Base-by-base conservation (phyloP, 2,113 vertebrate genomes). In the Theropithecus gelada region DNA sequence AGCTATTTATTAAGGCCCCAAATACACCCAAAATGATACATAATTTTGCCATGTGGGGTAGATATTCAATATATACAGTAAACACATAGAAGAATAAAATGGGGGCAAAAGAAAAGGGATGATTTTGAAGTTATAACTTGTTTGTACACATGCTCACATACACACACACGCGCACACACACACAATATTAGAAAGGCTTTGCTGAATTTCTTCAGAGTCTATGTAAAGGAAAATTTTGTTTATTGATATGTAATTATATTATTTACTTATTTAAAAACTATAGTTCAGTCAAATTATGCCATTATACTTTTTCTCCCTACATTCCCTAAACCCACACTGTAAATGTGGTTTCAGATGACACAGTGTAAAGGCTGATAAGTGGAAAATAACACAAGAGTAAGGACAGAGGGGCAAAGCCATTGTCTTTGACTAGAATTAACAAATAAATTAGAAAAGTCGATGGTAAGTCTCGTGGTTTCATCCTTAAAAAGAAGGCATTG, bases 401-500 rank as follows among this genome's bases (percentile, higher is more conserved):
- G 50, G 30, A 92, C 32, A 25, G 25, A 90, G 23, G 8, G 10
- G 11, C 18, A 48, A 90, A 83, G 13, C 14, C 13, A 93, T 1
- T 52, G 1, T 12, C 27, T 57, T 90, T 81, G 52, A 18, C 18
- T 50, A 17, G 13, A 35, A n/a, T 57, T 70, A 64, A 85, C 88
- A 95, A 93, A 85, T 72, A 90, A 93, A 59, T 40, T 43, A 70
- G 52, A 73, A 25, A 93, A 64, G 43, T 59, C 3, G 17, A 76
- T 90, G 20, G 6, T 32, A 32, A 72, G 35, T 16, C 10, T 5
- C 2, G 22, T 20, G 16, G 8, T n/a, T 43, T 94, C 85, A 64
- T 61, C 68, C 80, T 93, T 94, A 57, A 92, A 76, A 91, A 88
- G 70, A 83, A 16, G n/a, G 1, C 82, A 20, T 55, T 86, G 14